These are phyloP conservation scores for Petrocephalus microphthalmus DNA, from an alignment of 2,113 vertebrate species.

Conservation along the genomic window DNA sequence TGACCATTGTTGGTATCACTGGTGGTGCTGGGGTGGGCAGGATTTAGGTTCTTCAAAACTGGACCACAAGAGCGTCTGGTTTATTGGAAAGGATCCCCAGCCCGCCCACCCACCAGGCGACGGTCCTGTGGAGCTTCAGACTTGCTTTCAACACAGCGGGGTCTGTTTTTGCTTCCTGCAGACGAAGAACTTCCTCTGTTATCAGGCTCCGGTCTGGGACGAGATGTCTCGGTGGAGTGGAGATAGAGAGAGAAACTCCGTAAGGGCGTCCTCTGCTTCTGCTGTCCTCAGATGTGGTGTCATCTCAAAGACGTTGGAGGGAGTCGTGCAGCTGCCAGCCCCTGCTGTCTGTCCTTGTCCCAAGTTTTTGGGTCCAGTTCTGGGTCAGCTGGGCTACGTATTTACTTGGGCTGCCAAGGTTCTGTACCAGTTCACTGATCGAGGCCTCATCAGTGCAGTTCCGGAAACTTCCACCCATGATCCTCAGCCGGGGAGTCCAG, in stretches of 20 bases:
- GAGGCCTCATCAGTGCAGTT: neutral
- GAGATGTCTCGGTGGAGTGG: constrained; percentile 65
- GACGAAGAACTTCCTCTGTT: constrained; percentile 72
- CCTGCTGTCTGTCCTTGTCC: neutral
- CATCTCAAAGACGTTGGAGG: constrained; percentile 1
- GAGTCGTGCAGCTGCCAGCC: neutral
- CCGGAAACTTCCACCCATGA: neutral
- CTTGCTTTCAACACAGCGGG: constrained; percentile 66
- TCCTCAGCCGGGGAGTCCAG: neutral
- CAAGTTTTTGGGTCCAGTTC: neutral
- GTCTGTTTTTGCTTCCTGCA: constrained; percentile 53
- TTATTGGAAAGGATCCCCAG: neutral
- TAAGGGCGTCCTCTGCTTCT: constrained; percentile 57
- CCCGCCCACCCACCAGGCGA: neutral
- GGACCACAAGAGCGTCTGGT: neutral
- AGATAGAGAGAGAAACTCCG: constrained; percentile 57
- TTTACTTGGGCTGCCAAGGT: neutral
- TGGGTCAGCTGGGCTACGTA: neutral
- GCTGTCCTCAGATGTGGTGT: neutral
- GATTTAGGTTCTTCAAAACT: neutral
- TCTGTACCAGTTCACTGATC: neutral
- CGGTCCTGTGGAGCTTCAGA: constrained; percentile 58
- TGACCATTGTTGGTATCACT: neutral
- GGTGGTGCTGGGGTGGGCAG: neutral
- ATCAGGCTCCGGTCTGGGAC: constrained; percentile 59